Conservation (phyloP, 2,888 invertebrate genomes). For the Mantis religiosa region DNA sequence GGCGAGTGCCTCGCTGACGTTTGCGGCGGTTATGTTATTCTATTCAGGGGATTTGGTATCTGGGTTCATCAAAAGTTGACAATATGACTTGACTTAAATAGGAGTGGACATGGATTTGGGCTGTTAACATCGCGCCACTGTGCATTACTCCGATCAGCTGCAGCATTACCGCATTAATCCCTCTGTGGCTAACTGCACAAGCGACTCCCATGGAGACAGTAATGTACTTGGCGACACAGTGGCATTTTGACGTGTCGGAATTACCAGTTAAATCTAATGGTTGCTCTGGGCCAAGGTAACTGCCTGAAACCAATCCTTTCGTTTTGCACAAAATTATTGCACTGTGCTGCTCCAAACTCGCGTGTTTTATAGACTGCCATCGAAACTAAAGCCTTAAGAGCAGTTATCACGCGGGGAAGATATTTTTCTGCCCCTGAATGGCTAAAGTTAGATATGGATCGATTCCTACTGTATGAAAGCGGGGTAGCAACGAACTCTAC, state of each 20-base stretch:
- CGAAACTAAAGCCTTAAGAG: too few relatives aligned
- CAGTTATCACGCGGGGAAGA: too few relatives aligned
- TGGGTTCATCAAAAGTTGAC: background rate
- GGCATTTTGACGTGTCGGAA: background rate
- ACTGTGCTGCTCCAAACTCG: too few relatives aligned
- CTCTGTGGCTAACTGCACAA: background rate
- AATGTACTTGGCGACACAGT: background rate
- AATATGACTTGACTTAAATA: background rate
- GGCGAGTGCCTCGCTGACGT: background rate
- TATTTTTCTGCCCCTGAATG: too few relatives aligned
- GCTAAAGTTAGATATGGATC: too few relatives aligned
- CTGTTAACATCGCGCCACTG: background rate
- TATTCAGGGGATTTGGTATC: background rate
- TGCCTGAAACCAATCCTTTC: background rate
- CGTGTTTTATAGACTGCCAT: too few relatives aligned
- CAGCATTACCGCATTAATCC: background rate
- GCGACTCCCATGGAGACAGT: background rate
- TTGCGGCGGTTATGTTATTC: background rate
- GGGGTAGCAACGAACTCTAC: too few relatives aligned
- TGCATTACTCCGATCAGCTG: background rate
- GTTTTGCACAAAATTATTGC: too few relatives aligned
- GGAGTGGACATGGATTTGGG: background rate
- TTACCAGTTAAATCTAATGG: background rate
- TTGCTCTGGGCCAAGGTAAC: background rate
- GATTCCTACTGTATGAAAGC: too few relatives aligned